Evolutionary conservation across 2,113 vertebrate genomes (phyloP).

Genomic region (Neotoma lepida): DNA sequence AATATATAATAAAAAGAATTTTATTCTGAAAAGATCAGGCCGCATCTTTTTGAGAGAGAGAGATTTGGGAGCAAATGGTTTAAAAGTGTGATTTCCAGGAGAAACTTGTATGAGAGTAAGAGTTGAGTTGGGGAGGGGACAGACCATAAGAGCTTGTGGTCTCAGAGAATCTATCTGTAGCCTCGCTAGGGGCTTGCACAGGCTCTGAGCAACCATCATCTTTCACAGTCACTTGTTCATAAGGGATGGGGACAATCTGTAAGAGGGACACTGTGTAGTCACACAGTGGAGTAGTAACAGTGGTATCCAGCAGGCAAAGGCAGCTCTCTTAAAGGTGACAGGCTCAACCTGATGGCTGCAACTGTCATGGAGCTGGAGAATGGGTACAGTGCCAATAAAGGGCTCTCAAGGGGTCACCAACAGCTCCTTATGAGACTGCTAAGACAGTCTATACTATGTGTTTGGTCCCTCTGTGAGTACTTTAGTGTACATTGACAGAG

Average conservation of each 20-base stretch:
- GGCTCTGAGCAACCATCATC: neutral
- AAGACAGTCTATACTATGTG: neutral
- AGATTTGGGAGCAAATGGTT: neutral
- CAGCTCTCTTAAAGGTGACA: neutral
- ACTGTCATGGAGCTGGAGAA: neutral
- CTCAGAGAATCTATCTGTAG: neutral
- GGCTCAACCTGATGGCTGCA: neutral
- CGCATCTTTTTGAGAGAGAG: neutral
- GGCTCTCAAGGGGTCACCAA: neutral
- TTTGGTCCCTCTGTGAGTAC: neutral
- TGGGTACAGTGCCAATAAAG: neutral
- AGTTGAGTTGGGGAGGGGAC: neutral
- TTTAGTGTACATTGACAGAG: neutral
- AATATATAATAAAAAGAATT: neutral
- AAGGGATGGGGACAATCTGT: neutral
- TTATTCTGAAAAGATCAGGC: no score
- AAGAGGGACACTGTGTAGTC: neutral
- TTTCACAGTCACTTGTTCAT: neutral
- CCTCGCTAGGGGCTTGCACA: neutral
- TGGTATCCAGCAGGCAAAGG: neutral
- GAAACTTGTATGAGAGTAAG: neutral
- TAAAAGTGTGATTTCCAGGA: conserved; percentile 3
- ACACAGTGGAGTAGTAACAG: neutral
- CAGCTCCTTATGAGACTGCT: neutral
- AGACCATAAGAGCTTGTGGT: neutral